phyloP scores from a whole-genome alignment of 2,113 vertebrate genomes.

The Zapornia atra region DNA sequence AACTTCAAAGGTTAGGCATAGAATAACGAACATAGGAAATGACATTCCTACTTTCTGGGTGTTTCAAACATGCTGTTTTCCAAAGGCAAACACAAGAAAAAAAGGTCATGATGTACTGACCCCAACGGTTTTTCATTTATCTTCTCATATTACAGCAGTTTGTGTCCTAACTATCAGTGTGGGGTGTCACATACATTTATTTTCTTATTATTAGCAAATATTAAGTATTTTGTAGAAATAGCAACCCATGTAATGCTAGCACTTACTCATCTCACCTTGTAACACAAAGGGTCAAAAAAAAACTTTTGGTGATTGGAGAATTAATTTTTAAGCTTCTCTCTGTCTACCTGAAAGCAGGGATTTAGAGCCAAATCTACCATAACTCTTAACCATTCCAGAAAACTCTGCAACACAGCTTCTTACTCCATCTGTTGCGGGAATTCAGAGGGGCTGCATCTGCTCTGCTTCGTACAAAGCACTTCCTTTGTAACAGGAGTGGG shows the following conservation, averaged over 20 bases:
- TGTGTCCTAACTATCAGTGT: background rate
- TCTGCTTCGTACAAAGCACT: background rate
- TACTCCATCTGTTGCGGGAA: constrained; percentile 16
- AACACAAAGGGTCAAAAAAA: background rate
- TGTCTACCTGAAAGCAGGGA: background rate
- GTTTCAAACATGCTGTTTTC: background rate
- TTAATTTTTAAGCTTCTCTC: background rate
- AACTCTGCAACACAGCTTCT: background rate
- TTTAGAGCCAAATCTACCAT: background rate
- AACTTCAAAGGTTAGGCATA: background rate
- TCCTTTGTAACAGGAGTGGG: background rate
- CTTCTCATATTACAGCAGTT: background rate
- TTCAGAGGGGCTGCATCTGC: background rate
- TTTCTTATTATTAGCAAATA: background rate
- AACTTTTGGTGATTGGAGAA: background rate
- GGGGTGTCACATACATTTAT: background rate
- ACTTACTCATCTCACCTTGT: background rate
- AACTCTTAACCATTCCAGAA: background rate
- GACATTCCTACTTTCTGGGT: background rate
- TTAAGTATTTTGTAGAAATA: background rate
- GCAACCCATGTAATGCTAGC: background rate
- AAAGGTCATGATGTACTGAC: background rate
- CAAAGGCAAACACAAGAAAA: background rate
- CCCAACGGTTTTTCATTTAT: background rate
- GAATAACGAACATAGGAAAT: background rate